phyloP scores from a whole-genome alignment of 2,113 vertebrate genomes.

The Myotis brandtii region DNA sequence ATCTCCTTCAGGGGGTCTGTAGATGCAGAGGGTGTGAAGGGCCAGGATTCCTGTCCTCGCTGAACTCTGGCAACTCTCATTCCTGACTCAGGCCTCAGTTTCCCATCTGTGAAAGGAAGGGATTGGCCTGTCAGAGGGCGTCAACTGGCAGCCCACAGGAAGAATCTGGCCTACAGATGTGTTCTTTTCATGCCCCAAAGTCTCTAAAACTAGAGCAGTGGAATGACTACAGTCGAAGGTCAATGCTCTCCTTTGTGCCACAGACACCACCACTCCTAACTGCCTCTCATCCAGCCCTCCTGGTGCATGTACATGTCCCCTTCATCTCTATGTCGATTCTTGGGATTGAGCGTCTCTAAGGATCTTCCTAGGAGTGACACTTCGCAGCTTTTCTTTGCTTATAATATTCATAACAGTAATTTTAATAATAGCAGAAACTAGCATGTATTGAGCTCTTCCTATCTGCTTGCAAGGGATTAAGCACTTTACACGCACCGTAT shows the following conservation, averaged over 20 bases:
- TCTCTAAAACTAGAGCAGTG: neutral
- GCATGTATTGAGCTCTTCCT: neutral
- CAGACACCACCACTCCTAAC: neutral
- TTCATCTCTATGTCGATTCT: neutral
- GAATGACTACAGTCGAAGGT: neutral
- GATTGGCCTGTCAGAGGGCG: neutral
- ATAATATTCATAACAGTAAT: neutral
- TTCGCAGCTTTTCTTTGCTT: neutral
- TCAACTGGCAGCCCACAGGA: neutral
- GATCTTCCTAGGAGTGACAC: neutral
- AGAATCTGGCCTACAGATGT: neutral
- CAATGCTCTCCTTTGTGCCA: neutral
- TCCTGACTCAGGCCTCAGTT: neutral
- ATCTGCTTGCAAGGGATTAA: neutral
- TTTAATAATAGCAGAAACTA: neutral
- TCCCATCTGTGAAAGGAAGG: neutral
- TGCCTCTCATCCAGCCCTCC: neutral
- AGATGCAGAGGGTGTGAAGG: neutral
- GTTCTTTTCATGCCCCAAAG: neutral
- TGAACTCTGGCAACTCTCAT: neutral
- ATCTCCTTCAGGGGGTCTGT: neutral
- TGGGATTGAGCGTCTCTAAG: neutral
- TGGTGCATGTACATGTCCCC: rapidly evolving
- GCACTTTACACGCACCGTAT: too few species aligned
- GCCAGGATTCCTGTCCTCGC: neutral